phyloP scores from a whole-genome alignment of 2,888 invertebrate genomes.

The Cordylochernes scorpioides region DNA sequence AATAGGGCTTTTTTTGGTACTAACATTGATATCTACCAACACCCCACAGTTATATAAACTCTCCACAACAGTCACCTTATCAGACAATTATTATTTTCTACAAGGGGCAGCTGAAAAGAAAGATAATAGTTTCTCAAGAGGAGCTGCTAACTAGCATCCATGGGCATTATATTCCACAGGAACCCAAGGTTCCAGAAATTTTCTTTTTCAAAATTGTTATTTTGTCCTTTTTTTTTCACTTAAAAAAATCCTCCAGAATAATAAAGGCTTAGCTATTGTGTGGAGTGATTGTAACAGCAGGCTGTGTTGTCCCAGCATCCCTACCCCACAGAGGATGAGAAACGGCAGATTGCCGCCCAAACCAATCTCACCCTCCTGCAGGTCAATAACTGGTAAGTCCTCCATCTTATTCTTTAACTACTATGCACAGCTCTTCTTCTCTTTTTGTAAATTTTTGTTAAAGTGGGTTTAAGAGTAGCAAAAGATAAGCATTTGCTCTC shows the following conservation, averaged over 20 bases:
- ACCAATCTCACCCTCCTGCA: conserved; percentile 62
- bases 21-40: too few species aligned
- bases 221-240: not conserved
- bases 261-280: not conserved
- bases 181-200: too few species aligned
- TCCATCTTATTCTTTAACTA: not conserved
- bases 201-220: not conserved
- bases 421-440: not conserved
- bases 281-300: not conserved
- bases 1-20: too few species aligned
- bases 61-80: too few species aligned
- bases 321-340: conserved; percentile 82
- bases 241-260: not conserved
- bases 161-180: too few species aligned
- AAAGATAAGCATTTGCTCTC: too few species aligned
- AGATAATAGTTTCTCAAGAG: too few species aligned
- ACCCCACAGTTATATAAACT: too few species aligned
- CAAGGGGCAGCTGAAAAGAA: too few species aligned
- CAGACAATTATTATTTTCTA: too few species aligned
- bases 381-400: conserved; percentile 44
- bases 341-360: conserved; percentile 59
- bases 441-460: not conserved
- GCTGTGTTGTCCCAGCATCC: conserved; percentile 41
- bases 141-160: too few species aligned
- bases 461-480: too few species aligned